These are phyloP conservation scores for Boleophthalmus pectinirostris DNA, from an alignment of 2,113 vertebrate species.

Conservation along the genomic window DNA sequence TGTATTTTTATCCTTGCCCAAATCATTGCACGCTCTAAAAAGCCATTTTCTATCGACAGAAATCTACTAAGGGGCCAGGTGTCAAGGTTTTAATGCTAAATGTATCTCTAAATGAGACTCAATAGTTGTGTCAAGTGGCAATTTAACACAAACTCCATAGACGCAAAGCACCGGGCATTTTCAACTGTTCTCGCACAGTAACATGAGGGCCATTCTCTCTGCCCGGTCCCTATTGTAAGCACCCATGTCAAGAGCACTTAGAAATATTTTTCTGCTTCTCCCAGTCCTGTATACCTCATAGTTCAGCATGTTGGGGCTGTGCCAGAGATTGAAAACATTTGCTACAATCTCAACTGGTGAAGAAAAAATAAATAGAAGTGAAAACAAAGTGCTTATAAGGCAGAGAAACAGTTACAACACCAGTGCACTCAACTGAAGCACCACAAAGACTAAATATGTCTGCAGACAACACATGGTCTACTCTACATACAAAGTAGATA, in stretches of 20 bases:
- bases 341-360: conserved; percentile 37
- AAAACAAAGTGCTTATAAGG: conserved; percentile 5
- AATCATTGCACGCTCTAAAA: neutral
- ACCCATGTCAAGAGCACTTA: conserved; percentile 47
- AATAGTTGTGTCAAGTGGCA: neutral
- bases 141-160: conserved; percentile 4
- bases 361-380: conserved; percentile 1
- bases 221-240: conserved; percentile 27
- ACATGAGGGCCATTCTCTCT: conserved; percentile 29
- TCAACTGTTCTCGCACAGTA: conserved; percentile 31
- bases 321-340: conserved; percentile 59
- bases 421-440: neutral
- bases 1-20: neutral
- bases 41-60: neutral
- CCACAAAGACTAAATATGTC: no score
- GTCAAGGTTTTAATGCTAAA: neutral
- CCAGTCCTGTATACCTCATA: conserved; percentile 51
- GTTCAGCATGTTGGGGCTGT: conserved; percentile 55
- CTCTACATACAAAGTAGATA: no score
- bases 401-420: neutral
- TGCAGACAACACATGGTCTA: no score
- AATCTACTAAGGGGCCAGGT: neutral
- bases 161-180: conserved; percentile 11
- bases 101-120: conserved; percentile 3
- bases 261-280: conserved; percentile 49